A percentile compares a stretch with the other conserved stretches of the same genome.
These are phyloP conservation scores for Leptatherina wallacei DNA, from an alignment of 2,797 vertebrate species.

Conservation along the genomic window DNA sequence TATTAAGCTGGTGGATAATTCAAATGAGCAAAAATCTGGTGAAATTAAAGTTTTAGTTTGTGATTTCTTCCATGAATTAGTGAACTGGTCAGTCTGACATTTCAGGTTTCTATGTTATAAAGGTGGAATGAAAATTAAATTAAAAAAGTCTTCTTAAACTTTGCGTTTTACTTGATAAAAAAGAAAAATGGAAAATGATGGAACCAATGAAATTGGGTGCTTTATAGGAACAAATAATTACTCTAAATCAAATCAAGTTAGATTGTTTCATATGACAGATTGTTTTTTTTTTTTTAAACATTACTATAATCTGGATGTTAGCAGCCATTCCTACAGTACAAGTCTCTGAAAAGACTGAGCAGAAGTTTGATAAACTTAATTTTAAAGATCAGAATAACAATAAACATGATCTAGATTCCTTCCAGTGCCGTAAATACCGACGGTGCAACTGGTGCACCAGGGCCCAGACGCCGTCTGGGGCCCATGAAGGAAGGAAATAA, in stretches of 20 bases:
- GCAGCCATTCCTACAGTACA: background rate
- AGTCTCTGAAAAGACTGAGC: background rate
- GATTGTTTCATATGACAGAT: too few relatives aligned
- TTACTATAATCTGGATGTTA: background rate
- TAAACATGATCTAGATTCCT: too few relatives aligned
- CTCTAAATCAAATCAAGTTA: background rate
- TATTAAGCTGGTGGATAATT: rapidly evolving
- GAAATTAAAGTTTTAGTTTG: background rate
- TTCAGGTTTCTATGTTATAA: background rate
- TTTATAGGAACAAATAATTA: background rate
- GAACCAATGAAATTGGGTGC: too few relatives aligned
- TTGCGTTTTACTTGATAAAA: too few relatives aligned
- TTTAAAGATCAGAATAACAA: too few relatives aligned
- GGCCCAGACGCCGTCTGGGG: too few relatives aligned
- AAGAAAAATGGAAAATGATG: too few relatives aligned
- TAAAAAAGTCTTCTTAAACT: background rate
- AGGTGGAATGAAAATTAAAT: background rate
- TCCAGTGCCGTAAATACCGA: too few relatives aligned
- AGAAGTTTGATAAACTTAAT: background rate
- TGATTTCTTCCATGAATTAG: background rate
- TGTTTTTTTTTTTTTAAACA: too few relatives aligned
- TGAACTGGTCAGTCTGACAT: background rate
- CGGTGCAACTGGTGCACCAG: too few relatives aligned
- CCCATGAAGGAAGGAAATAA: too few relatives aligned
- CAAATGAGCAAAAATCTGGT: constrained; percentile 3